phyloP scores from a whole-genome alignment of 2,888 invertebrate species.

The Strigamia transsilvanica region DNA sequence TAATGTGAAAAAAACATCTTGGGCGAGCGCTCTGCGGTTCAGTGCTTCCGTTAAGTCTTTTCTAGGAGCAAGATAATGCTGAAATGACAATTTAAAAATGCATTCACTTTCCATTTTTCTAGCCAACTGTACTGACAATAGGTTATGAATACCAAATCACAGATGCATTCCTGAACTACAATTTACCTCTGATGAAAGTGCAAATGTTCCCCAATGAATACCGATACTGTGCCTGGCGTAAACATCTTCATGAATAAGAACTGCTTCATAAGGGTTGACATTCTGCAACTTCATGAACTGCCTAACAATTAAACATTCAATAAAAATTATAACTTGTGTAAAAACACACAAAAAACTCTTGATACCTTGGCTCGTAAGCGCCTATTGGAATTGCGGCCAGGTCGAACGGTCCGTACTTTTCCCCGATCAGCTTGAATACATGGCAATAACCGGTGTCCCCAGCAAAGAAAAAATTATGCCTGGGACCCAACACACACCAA shows the following conservation, averaged over 20 bases:
- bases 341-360: too few species aligned
- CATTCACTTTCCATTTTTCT: too few species aligned
- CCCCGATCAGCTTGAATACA: slow-evolving; percentile 66
- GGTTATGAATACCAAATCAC: too few species aligned
- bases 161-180: too few species aligned
- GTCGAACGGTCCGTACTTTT: slow-evolving; percentile 66
- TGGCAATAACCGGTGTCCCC: slow-evolving; percentile 68
- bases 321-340: too few species aligned
- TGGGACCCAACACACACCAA: slow-evolving; percentile 66
- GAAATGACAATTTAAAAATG: slow-evolving; percentile 55
- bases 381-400: slow-evolving; percentile 69
- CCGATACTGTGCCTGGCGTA: slow-evolving; percentile 64
- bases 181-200: slow-evolving; percentile 62
- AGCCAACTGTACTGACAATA: too few species aligned
- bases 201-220: slow-evolving; percentile 69
- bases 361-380: slow-evolving; percentile 65
- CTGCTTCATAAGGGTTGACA: slow-evolving; percentile 66
- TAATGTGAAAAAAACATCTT: slow-evolving; percentile 60
- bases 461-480: slow-evolving; percentile 66
- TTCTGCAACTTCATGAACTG: slow-evolving; percentile 67
- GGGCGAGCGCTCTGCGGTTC: slow-evolving; percentile 57
- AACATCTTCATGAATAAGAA: slow-evolving; percentile 66
- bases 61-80: slow-evolving; percentile 62
- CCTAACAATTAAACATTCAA: slow-evolving; percentile 56
- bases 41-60: slow-evolving; percentile 59